Base-by-base conservation (phyloP, 2,888 invertebrate species). In the Cephus pulcher region DNA sequence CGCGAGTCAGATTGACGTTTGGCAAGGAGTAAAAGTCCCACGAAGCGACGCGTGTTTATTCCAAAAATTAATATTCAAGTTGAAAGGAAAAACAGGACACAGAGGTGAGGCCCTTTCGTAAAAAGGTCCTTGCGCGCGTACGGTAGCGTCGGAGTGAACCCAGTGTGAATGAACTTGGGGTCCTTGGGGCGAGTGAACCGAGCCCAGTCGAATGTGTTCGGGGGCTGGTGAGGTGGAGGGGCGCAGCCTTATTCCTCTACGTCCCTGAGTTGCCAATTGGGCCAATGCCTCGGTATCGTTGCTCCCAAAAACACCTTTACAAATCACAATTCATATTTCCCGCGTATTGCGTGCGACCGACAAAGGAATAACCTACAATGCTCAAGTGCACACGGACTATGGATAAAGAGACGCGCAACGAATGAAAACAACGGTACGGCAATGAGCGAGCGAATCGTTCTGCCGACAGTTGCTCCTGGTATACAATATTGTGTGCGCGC, bases 261-360 rank as follows among this genome's bases (percentile, higher is more conserved):
- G 83, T 83, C 84, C 86, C 82, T 86, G 84, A 83, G 82, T 83
- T 77, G 79, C 34, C 82, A 86, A 86, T 86, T 86, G 81, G 86
- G 82, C 82, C 85, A 86, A 84, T 86, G 83, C 82, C 84, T 86
- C 80, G 73, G 70, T 75, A 75, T 80, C 71, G 71, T 71, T 71
- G 71, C 71, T 34, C 71, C 34, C 71, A 32, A 34, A 71, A 71
- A 32, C 71, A 71, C 71, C 71, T 71, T 71, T 71, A 6, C 71
- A 32, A 71, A 23, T 56, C 32, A 34, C 32, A 34, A 32, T 33
- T 71, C 71, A 71, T 71, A 33, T 71, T 71, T 71, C 71, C 71
- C 71, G 32, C 32, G 71, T 56, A 23, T 23, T 23, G 23, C 2
- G 6, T 23, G 23, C 23, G 1, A 9, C 9, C 2, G 23, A 56